Evolutionary conservation across 2,113 vertebrate species (phyloP), one percentile per base, ranked within the genome.

Genomic region (Nothocercus nigrocapillus): DNA sequence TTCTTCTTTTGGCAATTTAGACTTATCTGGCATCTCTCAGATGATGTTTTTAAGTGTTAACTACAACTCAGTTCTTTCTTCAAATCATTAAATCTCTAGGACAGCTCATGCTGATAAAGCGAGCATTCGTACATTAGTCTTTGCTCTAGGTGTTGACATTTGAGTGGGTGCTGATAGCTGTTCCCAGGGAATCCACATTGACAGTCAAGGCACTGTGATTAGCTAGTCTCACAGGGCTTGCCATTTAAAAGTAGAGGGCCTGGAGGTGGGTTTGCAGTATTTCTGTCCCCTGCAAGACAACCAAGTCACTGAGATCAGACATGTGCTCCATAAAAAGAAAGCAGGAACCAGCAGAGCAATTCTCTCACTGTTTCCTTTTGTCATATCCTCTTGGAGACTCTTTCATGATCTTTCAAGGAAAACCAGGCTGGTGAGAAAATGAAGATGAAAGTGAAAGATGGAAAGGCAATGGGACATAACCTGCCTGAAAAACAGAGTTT

Each of bases 61-160:
- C 91, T 87, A 89, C 36, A 87, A 38, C 49, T 93, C 61, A 64
- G 0, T 88, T 89, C 68, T 70, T 90, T 87, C 82, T 94, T 40
- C 72, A 53, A 79, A 68, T 85, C 22, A 10, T 72, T 90, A 85
- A 92, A 85, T 93, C 77, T 77, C 61, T 61, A 85, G 92, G 78
- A 36, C 85, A 88, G 73, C 34, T 78, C 73, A 64, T 62, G 45
- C 72, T 81, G 92, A 95, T 97, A 88, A 93, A 78, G 68, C 85
- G 94, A 85, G 68, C 13, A 19, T 63, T 85, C 75, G 76, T 68
- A 17, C 9, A 36, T 70, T 72, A 54, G 36, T 78, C 90, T 64
- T 62, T 88, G 75, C 82, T 94, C 74, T 76, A 32, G 40, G 18
- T 47, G 51, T 62, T 95, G 90, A 84, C 75, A 25, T 87, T 82